Percentiles rank a stretch among this genome's conserved stretches.
phyloP scores from a whole-genome alignment of 2,113 vertebrate genomes.

The Montifringilla adamsi region DNA sequence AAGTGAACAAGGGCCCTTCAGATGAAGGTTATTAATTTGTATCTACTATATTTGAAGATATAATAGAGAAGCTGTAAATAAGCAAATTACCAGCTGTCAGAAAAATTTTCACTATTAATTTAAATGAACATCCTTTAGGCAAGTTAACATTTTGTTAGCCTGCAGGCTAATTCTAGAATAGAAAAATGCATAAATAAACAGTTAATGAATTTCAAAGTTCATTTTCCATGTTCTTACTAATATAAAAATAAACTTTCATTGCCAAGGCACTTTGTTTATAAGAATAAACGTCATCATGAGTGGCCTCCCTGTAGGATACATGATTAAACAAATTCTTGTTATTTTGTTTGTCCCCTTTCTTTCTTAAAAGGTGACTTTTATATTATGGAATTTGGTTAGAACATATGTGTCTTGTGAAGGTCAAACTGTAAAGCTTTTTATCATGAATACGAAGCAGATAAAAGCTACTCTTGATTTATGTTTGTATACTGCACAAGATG shows the following conservation, averaged over 20 bases:
- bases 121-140: slow-evolving; percentile 46
- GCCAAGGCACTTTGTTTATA: neutral
- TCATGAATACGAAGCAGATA: neutral
- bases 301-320: neutral
- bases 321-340: neutral
- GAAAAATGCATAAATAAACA: slow-evolving; percentile 40
- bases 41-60: slow-evolving; percentile 22
- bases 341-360: neutral
- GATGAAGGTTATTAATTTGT: slow-evolving; percentile 31
- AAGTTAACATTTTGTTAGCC: slow-evolving; percentile 53
- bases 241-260: slow-evolving; percentile 36
- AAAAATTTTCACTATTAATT: slow-evolving; percentile 58
- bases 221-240: slow-evolving; percentile 4
- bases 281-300: neutral
- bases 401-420: neutral
- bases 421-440: slow-evolving; percentile 30
- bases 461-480: slow-evolving; percentile 28
- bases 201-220: slow-evolving; percentile 37
- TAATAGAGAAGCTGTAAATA: slow-evolving; percentile 68
- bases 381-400: neutral
- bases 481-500: neutral
- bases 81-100: slow-evolving; percentile 67
- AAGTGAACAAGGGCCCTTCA: neutral
- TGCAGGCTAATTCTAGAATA: slow-evolving; percentile 27
- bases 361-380: neutral